Evolutionary conservation across 1,140 invertebrate species (phyloP).

Genomic region (Leptinotarsa texana): DNA sequence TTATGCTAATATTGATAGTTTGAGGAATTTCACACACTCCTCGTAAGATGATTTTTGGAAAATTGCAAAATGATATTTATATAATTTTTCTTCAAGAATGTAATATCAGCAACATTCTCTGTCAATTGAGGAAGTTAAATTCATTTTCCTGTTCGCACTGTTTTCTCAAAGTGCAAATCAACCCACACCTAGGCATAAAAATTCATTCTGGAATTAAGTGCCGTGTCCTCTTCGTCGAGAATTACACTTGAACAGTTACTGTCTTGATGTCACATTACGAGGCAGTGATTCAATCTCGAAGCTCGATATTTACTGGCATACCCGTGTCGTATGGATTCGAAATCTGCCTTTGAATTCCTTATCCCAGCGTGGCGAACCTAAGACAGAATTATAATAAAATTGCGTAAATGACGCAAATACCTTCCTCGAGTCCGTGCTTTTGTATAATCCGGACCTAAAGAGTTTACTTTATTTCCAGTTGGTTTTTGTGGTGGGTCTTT

Average conservation of each 20-base stretch:
- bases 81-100: no score
- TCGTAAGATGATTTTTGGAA: no score
- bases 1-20: no score
- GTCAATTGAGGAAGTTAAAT: no score
- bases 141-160: no score
- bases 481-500: not conserved
- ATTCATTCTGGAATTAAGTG: no score
- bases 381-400: not conserved
- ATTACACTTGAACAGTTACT: not conserved
- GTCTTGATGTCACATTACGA: not conserved
- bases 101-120: no score
- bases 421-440: slow-evolving; percentile 1
- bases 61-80: no score
- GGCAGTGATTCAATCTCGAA: not conserved
- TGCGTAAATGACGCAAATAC: not conserved
- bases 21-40: no score
- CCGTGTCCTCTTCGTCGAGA: not conserved
- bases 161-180: no score
- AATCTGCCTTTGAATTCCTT: not conserved
- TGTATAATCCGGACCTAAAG: slow-evolving; percentile 1
- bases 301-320: not conserved
- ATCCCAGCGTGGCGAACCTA: not conserved
- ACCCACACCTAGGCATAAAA: no score
- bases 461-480: not conserved
- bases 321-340: not conserved